Base-by-base conservation (phyloP, 2,888 invertebrate species). In the Phortica magna region DNA sequence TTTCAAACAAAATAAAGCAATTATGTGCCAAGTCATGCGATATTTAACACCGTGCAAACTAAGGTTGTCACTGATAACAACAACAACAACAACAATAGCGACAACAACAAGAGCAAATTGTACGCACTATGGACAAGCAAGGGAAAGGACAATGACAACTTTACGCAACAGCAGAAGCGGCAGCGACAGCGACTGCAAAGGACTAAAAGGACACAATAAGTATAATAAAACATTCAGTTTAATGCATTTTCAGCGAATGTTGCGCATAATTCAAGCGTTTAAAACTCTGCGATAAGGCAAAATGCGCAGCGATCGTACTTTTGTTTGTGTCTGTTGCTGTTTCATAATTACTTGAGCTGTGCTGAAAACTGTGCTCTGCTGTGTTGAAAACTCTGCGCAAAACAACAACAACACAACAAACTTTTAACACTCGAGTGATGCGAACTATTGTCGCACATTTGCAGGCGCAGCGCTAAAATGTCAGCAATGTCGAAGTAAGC, bases 361-460 rank as follows among this genome's bases (percentile, higher is more conserved):
- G 55, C 65, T 19, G 31, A 41, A 68, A n/a, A 68, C 19, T 76
- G 79, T 80, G n/a, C n/a, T n/a, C n/a, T n/a, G n/a, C n/a, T 82
- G 74, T 83, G 87, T 83, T 31, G 85, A 85, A 85, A 83, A 81
- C 48, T 48, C 53, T 22, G 17, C 57, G 48, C 73, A n/a, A 70
- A 55, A 64, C 76, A 78, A 70, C 12, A 73, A 68, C 78, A 68
- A 22, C 73, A 75, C 77, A 42, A 73, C 68, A 55, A 82, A 80
- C 82, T 82, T 87, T 77, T 82, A 80, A 79, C 80, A 79, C 74
- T 79, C 78, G 78, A 80, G 77, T 78, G 65, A 31, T 7, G 53
- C 64, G 59, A 75, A 73, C 77, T 77, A 73, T 78, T 81, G 79
- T 78, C 76, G 78, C 75, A 74, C 68, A 76, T 75, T 77, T 73